These are phyloP conservation scores for Cebus imitator DNA, from an alignment of 2,113 vertebrate genomes.

Conservation along the genomic window DNA sequence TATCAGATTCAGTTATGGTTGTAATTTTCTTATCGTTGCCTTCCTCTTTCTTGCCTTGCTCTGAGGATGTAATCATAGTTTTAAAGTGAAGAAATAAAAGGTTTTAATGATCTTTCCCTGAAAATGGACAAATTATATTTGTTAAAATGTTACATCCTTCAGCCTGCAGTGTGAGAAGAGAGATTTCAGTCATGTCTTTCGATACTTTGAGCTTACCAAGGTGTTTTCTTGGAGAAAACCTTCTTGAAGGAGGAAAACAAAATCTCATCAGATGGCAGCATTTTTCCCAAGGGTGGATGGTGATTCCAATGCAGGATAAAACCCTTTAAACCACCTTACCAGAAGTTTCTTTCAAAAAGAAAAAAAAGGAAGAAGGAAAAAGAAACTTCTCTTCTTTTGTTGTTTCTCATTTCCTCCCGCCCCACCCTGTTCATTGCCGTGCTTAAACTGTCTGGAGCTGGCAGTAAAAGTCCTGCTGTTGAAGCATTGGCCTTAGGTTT, in stretches of 20 bases:
- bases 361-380: slow-evolving; percentile 39
- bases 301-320: background rate
- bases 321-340: slow-evolving; percentile 30
- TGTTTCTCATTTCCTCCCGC: slow-evolving; percentile 52
- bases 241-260: background rate
- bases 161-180: background rate
- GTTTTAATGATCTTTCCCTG: slow-evolving; percentile 5
- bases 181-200: background rate
- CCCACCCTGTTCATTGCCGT: slow-evolving; percentile 57
- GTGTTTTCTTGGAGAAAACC: slow-evolving; percentile 2
- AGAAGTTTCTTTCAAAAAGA: slow-evolving; percentile 44
- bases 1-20: background rate
- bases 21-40: background rate
- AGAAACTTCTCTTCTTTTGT: slow-evolving; percentile 55
- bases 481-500: slow-evolving; percentile 69
- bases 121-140: background rate
- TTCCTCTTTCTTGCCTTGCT: background rate
- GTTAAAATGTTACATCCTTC: background rate
- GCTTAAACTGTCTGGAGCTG: slow-evolving; percentile 64
- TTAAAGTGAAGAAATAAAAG: background rate
- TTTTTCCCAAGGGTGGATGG: slow-evolving; percentile 38
- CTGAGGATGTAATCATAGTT: background rate
- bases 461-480: slow-evolving; percentile 74
- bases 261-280: background rate
- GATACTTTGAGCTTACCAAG: background rate